Evolutionary conservation across 2,113 vertebrate species (phyloP), one percentile per base, ranked within the genome.

Genomic region (Psephotus haematonotus): DNA sequence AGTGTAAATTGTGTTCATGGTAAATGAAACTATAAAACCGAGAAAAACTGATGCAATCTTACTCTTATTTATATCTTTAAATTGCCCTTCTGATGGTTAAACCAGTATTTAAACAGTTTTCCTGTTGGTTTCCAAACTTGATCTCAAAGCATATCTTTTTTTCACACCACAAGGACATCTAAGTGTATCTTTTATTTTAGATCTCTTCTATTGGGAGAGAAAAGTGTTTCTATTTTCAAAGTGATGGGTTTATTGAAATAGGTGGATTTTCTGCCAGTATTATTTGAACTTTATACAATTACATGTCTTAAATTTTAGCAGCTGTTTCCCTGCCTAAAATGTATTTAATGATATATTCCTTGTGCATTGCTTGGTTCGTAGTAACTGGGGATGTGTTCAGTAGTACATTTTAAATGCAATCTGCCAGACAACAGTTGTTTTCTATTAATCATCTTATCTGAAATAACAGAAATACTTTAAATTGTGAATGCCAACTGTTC

Each of bases 391-490:
- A 85, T 86, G 31, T 62, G 57, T 57, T 87, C 65, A 44, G 16
- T 24, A 53, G 39, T 6, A 79, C 22, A 41, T 77, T 90, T 91
- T 57, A 77, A 95, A 94, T 79, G 33, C 46, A 94, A 52, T 78
- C 82, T 95, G 60, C n/a, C 68, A 90, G 57, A 74, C 35, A 91
- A 46, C 31, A 85, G 57, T 87, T 91, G 79, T 86, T 95, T 90
- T 63, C 72, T 64, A 68, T 86, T 94, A 96, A 90, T 93, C 70
- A 82, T 83, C 67, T 77, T 59, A 92, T 46, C 72, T 77, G 83
- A 95, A 96, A 90, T 88, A 96, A 93, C 80, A 90, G 37, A 86
- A 87, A 68, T 67, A 43, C 46, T 87, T 94, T 49, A 79, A 77
- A 82, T 64, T 86, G 76, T 53, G 81, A 82, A 88, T 69, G 62